Evolutionary conservation across 1,140 invertebrate species (phyloP).

Genomic region (Trachelipus rathkii): DNA sequence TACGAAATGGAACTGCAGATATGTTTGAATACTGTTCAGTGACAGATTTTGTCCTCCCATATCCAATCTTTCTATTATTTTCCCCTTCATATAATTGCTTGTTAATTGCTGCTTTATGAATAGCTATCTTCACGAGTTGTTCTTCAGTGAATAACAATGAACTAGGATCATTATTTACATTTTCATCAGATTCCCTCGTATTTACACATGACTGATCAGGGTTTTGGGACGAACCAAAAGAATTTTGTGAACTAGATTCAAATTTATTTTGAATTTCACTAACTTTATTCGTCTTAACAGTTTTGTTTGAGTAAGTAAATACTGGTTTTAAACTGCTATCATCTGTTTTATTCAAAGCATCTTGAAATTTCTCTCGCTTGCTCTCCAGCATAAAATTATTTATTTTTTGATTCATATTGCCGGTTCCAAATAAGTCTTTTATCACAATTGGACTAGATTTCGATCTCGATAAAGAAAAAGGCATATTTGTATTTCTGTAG

Average conservation of each 20-base stretch:
- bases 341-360: not conserved
- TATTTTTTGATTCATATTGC: not conserved
- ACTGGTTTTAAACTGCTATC: not conserved
- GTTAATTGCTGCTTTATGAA: constrained; percentile 53
- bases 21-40: not conserved
- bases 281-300: not conserved
- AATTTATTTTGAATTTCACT: constrained; percentile 9
- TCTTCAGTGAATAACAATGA: constrained; percentile 49
- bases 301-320: not conserved
- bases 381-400: not conserved
- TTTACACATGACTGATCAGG: not conserved
- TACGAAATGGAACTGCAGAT: not conserved
- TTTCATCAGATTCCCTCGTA: not conserved
- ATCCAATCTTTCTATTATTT: constrained; percentile 32
- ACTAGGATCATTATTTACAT: not conserved
- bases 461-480: constrained; percentile 27
- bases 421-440: not conserved
- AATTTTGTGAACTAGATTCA: not conserved
- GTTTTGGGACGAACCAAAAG: not conserved
- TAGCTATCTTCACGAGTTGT: constrained; percentile 52
- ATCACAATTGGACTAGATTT: constrained; percentile 35
- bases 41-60: not conserved
- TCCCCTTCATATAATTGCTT: constrained; percentile 51
- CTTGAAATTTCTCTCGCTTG: not conserved
- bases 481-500: not conserved